phyloP scores from a whole-genome alignment of 92 coral and sea anemone genomes.

The Meandrina meandrites region DNA sequence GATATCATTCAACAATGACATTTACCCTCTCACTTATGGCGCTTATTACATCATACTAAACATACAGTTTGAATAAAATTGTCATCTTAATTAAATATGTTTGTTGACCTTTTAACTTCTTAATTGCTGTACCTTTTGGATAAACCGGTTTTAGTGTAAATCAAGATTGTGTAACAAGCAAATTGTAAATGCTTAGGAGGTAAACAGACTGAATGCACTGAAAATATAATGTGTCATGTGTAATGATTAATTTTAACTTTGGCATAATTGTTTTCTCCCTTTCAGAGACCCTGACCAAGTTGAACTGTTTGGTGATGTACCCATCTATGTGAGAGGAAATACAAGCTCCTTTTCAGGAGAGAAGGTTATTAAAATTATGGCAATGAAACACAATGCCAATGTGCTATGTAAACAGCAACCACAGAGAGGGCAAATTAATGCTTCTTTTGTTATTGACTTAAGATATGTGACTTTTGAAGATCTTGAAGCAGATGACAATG shows the following conservation, averaged over 20 bases:
- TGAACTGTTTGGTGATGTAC: conserved; percentile 28
- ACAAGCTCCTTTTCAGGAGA: conserved; percentile 29
- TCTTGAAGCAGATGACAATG: conserved; percentile 47
- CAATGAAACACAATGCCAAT: conserved; percentile 22
- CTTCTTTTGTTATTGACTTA: conserved; percentile 31
- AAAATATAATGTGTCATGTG: background rate
- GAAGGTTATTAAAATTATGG: conserved; percentile 34
- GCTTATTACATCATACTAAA: background rate
- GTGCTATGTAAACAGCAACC: conserved; percentile 27
- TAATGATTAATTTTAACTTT: background rate
- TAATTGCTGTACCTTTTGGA: too few relatives aligned
- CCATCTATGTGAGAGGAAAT: conserved; percentile 32
- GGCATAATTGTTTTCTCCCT: background rate
- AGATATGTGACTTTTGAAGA: conserved; percentile 29
- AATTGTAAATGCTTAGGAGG: background rate
- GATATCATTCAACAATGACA: too few relatives aligned
- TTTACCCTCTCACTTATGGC: too few relatives aligned
- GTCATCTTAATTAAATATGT: background rate
- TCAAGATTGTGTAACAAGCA: background rate
- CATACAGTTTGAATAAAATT: background rate
- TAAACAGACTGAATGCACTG: background rate
- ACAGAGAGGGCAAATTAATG: conserved; percentile 33
- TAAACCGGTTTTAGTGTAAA: too few relatives aligned
- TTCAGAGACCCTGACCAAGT: conserved; percentile 36
- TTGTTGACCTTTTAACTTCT: too few relatives aligned